Conservation (phyloP, 2,888 invertebrate genomes). For the Megalurothrips usitatus region DNA sequence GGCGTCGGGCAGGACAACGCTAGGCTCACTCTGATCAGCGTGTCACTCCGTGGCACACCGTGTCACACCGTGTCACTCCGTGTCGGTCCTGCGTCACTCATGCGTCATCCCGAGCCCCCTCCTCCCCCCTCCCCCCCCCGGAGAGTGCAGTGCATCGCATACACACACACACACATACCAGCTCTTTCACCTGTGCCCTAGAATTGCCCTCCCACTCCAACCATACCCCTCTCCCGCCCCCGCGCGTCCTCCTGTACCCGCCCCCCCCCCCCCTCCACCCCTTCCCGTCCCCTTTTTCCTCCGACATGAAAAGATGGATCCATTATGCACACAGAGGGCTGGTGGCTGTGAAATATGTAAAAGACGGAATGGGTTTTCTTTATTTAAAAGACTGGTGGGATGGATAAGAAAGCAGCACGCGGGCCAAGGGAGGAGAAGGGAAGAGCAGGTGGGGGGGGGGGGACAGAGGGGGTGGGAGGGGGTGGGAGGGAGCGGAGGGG, state of each 20-base stretch:
- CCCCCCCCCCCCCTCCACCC: not conserved
- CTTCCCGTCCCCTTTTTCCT: not conserved
- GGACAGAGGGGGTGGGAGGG: not conserved
- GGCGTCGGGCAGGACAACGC: no score
- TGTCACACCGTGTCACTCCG: no score
- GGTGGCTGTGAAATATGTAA: constrained; percentile 24
- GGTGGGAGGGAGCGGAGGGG: not conserved
- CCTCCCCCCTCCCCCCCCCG: not conserved
- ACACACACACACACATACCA: constrained; percentile 6
- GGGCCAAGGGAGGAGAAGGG: not conserved
- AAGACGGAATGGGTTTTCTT: constrained; percentile 24
- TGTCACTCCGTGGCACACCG: no score
- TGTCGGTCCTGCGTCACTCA: not conserved
- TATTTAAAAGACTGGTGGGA: constrained; percentile 23
- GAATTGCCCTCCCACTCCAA: not conserved
- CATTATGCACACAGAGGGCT: constrained; percentile 22
- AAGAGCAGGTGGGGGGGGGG: not conserved
- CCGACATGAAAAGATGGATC: constrained; percentile 24
- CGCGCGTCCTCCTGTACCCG: no score
- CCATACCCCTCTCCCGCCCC: not conserved
- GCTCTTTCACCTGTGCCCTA: constrained; percentile 2
- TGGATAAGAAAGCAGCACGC: constrained; percentile 20
- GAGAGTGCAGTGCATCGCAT: not conserved
- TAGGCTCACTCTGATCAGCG: no score
- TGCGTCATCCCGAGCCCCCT: not conserved